Evolutionary conservation across 2,888 invertebrate genomes (phyloP).

Genomic region (Baronia brevicornis): DNA sequence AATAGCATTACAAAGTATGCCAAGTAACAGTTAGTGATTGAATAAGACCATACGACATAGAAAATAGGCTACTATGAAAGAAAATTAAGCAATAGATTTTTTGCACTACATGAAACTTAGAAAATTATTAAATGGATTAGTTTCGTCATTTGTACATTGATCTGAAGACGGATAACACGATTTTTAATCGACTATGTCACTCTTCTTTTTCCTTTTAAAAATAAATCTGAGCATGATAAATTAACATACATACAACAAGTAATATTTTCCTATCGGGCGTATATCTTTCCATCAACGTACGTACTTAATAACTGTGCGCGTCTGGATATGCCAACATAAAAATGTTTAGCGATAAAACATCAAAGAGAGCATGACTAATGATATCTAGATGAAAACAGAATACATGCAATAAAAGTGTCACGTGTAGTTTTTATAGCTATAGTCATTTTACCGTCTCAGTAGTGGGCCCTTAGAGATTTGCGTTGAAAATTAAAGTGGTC

Average conservation of each 20-base stretch:
- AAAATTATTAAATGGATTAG: no score
- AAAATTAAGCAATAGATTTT: no score
- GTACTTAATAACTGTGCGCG: slow-evolving; percentile 40
- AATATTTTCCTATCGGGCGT: slow-evolving; percentile 33
- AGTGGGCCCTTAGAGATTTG: slow-evolving; percentile 10
- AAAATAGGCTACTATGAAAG: no score
- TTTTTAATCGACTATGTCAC: slow-evolving; percentile 20
- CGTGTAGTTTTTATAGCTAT: slow-evolving; percentile 46
- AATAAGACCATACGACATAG: no score
- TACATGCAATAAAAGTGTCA: slow-evolving; percentile 65
- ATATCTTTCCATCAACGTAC: slow-evolving; percentile 41
- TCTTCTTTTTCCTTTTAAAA: slow-evolving; percentile 7
- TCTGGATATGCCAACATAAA: slow-evolving; percentile 51
- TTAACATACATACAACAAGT: slow-evolving; percentile 22
- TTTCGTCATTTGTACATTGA: no score
- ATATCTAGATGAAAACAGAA: slow-evolving; percentile 64
- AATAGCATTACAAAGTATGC: no score
- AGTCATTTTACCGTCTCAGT: slow-evolving; percentile 21
- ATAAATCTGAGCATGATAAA: slow-evolving; percentile 24
- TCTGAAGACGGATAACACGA: slow-evolving; percentile 11
- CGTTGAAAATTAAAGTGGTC: background rate
- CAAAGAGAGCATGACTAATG: slow-evolving; percentile 64
- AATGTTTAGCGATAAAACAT: slow-evolving; percentile 62
- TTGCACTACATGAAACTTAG: no score
- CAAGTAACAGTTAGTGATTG: no score